phyloP scores from a whole-genome alignment of 2,113 vertebrate genomes.

The Zosterops lateralis region DNA sequence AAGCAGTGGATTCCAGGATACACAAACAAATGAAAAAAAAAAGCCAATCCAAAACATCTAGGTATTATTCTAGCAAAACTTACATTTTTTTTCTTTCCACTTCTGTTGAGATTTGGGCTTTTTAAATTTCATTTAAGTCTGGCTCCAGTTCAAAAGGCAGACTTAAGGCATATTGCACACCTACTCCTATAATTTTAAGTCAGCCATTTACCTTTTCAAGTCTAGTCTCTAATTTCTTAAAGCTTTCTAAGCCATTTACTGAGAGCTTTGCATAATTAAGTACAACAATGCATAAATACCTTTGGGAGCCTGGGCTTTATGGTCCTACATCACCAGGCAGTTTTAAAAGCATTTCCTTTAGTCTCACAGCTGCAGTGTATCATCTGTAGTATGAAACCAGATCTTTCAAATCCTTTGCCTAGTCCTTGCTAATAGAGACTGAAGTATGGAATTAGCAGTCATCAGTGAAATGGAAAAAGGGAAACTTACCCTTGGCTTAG shows the following conservation, averaged over 20 bases:
- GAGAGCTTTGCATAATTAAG: background rate
- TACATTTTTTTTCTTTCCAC: background rate
- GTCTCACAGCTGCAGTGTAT: background rate
- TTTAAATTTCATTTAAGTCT: background rate
- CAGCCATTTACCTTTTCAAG: background rate
- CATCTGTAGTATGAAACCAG: background rate
- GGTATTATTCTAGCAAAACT: background rate
- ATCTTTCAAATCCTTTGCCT: background rate
- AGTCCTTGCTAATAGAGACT: background rate
- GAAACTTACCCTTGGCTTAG: constrained; percentile 89
- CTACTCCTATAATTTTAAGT: background rate
- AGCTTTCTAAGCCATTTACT: background rate
- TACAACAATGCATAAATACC: background rate
- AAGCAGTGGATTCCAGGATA: background rate
- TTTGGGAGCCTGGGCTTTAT: background rate
- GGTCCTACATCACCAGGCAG: background rate
- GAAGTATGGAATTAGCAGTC: background rate
- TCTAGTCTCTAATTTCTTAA: background rate
- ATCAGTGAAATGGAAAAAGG: background rate
- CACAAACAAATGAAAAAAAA: background rate
- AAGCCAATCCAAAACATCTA: background rate
- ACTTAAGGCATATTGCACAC: background rate
- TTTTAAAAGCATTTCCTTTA: background rate
- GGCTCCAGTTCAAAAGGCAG: background rate
- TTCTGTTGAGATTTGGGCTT: background rate